phyloP scores from a whole-genome alignment of 53 echinoderm and acorn worm species.

The Antedon mediterranea region DNA sequence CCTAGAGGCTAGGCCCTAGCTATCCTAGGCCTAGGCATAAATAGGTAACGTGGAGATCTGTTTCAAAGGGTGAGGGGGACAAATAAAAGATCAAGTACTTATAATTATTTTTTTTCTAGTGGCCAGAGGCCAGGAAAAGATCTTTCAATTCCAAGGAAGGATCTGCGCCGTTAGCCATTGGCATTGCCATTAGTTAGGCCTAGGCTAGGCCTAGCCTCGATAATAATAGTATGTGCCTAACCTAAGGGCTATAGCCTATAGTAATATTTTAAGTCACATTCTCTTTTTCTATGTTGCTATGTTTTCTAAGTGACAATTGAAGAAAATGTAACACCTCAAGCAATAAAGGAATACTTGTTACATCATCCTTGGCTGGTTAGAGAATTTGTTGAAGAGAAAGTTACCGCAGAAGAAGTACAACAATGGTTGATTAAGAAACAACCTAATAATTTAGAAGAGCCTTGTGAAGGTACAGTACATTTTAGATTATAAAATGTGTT shows the following conservation, averaged over 20 bases:
- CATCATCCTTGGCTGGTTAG: conserved; percentile 52
- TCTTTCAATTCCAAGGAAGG: no score
- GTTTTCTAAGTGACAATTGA: not conserved
- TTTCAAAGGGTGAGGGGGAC: no score
- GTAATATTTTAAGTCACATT: no score
- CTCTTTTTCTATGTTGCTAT: no score
- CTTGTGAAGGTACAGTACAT: not conserved
- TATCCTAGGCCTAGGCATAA: not conserved
- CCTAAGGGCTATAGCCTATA: no score
- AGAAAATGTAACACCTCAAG: conserved; percentile 24
- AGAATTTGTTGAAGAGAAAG: conserved; percentile 45
- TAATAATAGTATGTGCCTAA: not conserved
- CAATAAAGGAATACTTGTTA: conserved; percentile 47
- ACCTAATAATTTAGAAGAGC: not conserved
- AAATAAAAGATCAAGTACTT: no score
- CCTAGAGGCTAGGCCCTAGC: no score
- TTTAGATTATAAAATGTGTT: not conserved
- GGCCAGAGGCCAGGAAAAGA: no score
- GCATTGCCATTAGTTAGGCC: not conserved
- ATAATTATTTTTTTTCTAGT: no score
- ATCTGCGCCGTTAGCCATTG: no score
- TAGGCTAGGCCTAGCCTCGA: not conserved
- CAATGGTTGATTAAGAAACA: conserved; percentile 16
- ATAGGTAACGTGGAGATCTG: no score
- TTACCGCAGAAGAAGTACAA: conserved; percentile 30